Percentiles rank a stretch among this genome's conserved stretches.
Evolutionary conservation across 2,888 invertebrate species (phyloP).

Genomic region (Himalopsyche tibetana): DNA sequence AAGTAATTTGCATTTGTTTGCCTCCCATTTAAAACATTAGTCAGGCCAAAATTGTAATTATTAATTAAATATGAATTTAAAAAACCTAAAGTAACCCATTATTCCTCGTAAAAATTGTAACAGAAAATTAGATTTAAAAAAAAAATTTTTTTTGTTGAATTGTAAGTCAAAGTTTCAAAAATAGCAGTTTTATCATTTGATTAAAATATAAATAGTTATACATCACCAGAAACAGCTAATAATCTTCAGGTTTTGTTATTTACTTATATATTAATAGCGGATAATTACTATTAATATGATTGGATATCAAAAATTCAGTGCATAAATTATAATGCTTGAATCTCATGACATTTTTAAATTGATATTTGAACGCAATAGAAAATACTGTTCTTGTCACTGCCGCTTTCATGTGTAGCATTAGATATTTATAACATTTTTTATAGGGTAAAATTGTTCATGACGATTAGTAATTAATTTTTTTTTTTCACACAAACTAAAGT

Average conservation of each 20-base stretch:
- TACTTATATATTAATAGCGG: background rate
- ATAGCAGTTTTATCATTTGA: background rate
- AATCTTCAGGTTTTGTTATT: background rate
- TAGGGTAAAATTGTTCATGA: constrained; percentile 16
- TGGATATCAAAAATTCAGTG: no score
- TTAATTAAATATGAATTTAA: background rate
- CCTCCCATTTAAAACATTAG: background rate
- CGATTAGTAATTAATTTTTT: constrained; percentile 20
- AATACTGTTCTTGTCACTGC: no score
- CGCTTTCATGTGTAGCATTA: no score
- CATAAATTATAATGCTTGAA: no score
- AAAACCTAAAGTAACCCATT: background rate
- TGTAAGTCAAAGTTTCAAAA: background rate
- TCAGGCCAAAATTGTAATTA: background rate
- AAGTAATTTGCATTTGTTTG: background rate
- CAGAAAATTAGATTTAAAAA: background rate
- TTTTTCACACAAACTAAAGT: constrained; percentile 26
- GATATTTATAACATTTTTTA: constrained; percentile 7
- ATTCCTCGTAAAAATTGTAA: background rate
- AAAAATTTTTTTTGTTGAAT: background rate
- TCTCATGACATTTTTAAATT: no score
- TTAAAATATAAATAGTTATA: background rate
- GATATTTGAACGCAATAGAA: no score
- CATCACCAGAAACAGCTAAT: no score
- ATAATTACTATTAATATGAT: no score